Base-by-base conservation (phyloP, 2,888 invertebrate genomes). In the Osedax frankpressi region DNA sequence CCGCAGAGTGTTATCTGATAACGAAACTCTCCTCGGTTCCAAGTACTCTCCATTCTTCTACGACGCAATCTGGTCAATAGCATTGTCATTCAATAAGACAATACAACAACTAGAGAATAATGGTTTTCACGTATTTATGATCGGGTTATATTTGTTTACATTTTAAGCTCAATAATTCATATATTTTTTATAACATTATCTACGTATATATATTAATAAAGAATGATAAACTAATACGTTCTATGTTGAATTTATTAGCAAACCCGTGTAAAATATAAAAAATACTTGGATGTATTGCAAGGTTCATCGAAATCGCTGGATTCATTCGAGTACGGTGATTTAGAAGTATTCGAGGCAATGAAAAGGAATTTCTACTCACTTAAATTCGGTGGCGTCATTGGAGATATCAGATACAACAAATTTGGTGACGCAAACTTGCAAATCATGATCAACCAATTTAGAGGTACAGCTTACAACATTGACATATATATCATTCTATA, bases 51-150 rank as follows among this genome's bases (percentile, higher is more conserved):
- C 11, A 1, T 29, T 74, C 19, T 74, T 28, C 72, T 96, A 96
- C 83, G 95, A 96, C 85, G 95, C 96, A 11, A 92, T 96, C 73
- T 96, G 96, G 95, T 92, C 94, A 70, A 91, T 95, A 28, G 95
- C 95, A 65, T 86, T 96, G 81, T 93, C 95, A 27, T 92, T 96
- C 83, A 95, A 96, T 85, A 93, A 93, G 86, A 94, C 95, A 11
- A 26, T 73, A 24, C 60, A 30, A 44, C 63, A 74, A 6, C n/a
- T 67, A 29, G 59, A 11, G 28, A 3, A 6, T 14, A 6, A 19
- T 11, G 70, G 70, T 69, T 25, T 11, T 25, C 25, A n/a, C n/a
- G n/a, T n/a, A n/a, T n/a, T n/a, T n/a, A n/a, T n/a, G n/a, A n/a
- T n/a, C n/a, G n/a, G n/a, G n/a, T n/a, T n/a, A n/a, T n/a, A n/a